Percentiles rank a stretch among this genome's conserved stretches.
These are phyloP conservation scores for Diarsia dahlii DNA, from an alignment of 2,888 invertebrate genomes.

Conservation along the genomic window DNA sequence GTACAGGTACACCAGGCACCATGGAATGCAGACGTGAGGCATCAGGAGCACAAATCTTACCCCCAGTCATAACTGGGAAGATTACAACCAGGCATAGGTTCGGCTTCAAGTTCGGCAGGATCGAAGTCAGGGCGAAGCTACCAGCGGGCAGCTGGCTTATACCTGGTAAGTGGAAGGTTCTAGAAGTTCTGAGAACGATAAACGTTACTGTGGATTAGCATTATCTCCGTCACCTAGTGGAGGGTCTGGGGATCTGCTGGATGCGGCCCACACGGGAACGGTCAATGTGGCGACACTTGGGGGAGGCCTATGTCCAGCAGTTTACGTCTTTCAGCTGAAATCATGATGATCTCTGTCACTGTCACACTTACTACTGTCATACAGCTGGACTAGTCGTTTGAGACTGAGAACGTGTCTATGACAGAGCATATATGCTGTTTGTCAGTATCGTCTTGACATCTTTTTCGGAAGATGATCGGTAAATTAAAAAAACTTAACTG, in stretches of 20 bases:
- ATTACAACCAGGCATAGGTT: conserved; percentile 92
- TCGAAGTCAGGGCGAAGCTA: conserved; percentile 93
- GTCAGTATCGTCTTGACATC: no score
- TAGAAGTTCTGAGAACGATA: background rate
- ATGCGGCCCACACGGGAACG: no score
- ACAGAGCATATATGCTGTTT: background rate
- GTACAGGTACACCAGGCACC: conserved; percentile 85
- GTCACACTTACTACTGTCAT: background rate
- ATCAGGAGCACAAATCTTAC: conserved; percentile 91
- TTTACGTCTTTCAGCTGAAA: no score
- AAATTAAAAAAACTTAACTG: no score
- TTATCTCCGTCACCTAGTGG: background rate
- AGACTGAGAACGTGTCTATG: background rate
- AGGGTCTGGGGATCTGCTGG: no score
- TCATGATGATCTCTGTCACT: background rate
- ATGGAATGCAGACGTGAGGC: conserved; percentile 88
- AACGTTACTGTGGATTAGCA: background rate
- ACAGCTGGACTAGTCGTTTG: no score
- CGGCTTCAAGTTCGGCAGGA: conserved; percentile 93
- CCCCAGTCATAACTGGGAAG: conserved; percentile 93
- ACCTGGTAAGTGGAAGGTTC: conserved; percentile 89
- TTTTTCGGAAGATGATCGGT: no score
- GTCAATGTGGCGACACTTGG: no score
- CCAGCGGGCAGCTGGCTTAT: conserved; percentile 95
- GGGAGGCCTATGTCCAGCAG: no score